Evolutionary conservation across 2,113 vertebrate genomes (phyloP), one percentile per base, ranked within the genome.

Genomic region (Sialia sialis): DNA sequence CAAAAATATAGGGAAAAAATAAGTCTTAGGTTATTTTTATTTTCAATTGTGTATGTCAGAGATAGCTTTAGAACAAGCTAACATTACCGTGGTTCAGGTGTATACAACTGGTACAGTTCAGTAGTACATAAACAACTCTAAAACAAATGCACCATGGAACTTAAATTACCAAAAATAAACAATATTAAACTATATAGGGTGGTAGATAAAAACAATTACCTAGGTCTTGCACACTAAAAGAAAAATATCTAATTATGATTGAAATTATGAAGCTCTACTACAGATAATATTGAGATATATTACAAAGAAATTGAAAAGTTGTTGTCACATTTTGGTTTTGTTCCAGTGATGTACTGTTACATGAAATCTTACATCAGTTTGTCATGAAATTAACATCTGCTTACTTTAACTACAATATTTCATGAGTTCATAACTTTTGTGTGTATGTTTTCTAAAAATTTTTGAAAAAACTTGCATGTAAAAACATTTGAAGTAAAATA

Each of bases 61-160:
- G 90, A 93, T 98, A 98, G 98, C 98, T 98, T 98, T 98, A 98
- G 97, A 98, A 98, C 98, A 98, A 98, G 98, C 98, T 98, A 98
- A 98, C 95, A 78, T 97, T 96, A 97, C 96, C 97, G 79, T 95
- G 87, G 92, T 96, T 96, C 96, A 96, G 96, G 96, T 97, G 95
- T 96, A 97, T 97, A 96, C 97, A 98, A 98, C 98, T 98, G 98
- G 97, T 98, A 97, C 97, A 98, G 97, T 98, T 98, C 97, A 98
- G 97, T 98, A 98, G 97, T 97, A 98, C 97, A 97, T 96, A 93
- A 97, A 97, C 89, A 90, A 97, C 88, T 98, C 96, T 95, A 93
- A 96, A 96, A 97, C 94, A 94, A 97, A 98, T 79, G 93, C 88
- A 97, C 96, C 82, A 62, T 86, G 93, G 95, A 95, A 97, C 96